Conservation (phyloP, 2,113 vertebrate species). For the Mixornis gularis region DNA sequence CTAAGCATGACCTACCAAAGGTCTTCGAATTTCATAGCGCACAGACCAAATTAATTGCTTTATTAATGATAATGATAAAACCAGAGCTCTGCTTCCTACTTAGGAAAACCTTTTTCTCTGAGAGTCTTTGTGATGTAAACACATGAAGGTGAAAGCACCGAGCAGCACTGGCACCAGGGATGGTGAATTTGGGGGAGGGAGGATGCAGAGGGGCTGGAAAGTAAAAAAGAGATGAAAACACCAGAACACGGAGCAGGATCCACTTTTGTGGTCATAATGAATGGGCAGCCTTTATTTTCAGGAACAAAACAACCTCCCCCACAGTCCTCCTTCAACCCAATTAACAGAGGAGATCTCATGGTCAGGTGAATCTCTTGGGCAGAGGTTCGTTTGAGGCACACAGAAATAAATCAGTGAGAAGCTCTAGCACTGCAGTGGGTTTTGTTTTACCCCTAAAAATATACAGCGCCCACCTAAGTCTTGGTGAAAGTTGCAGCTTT, state of each 20-base stretch:
- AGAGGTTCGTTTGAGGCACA: background rate
- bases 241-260: background rate
- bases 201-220: background rate
- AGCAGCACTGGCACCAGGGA: background rate
- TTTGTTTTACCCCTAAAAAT: background rate
- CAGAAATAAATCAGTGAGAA: background rate
- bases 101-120: background rate
- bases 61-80: conserved; percentile 44
- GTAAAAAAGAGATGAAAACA: background rate
- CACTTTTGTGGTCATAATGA: background rate
- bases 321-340: background rate
- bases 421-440: background rate
- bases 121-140: background rate
- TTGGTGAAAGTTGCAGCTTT: accelerated
- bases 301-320: background rate
- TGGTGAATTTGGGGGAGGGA: accelerated
- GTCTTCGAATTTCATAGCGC: background rate
- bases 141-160: background rate
- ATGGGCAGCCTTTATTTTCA: background rate
- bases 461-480: background rate
- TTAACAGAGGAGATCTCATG: background rate
- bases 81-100: background rate
- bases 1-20: conserved; percentile 38
- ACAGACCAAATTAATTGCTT: conserved; percentile 32
- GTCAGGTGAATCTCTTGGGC: background rate